Conservation (phyloP, 53 echinoderm and acorn worm species). For the Echinometra lucunter region DNA sequence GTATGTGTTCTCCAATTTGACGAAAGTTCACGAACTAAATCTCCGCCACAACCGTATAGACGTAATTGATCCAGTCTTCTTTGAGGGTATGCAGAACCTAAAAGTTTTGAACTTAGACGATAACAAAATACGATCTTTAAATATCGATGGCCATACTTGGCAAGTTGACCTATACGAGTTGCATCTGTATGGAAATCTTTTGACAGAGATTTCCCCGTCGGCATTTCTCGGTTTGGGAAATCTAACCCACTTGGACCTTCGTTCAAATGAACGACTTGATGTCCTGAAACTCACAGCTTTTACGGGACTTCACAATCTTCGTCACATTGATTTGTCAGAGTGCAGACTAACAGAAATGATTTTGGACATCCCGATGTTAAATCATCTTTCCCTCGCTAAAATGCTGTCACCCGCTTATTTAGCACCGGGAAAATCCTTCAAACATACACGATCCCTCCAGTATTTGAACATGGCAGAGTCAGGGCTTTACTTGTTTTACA, state of each 20-base stretch:
- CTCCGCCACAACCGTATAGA: not conserved
- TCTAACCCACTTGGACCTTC: not conserved
- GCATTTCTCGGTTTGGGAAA: not conserved
- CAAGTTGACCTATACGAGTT: not conserved
- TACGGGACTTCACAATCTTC: not conserved
- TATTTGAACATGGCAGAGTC: not conserved
- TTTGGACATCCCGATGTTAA: not conserved
- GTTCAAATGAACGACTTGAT: not conserved
- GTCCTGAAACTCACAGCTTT: not conserved
- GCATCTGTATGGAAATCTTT: not conserved
- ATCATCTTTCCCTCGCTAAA: not conserved
- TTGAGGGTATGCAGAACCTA: not conserved
- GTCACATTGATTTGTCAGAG: not conserved
- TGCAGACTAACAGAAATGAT: not conserved
- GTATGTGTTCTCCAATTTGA: not conserved
- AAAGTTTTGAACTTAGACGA: not conserved
- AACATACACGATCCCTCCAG: not conserved
- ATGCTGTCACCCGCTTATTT: not conserved
- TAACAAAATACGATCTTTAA: not conserved
- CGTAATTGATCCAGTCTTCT: not conserved
- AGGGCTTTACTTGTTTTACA: not conserved
- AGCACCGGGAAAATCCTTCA: not conserved
- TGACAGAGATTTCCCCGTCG: not conserved
- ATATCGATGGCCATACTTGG: not conserved
- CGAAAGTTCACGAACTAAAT: not conserved